Conservation (phyloP, 30 jellyfish, hydroid and myxozoan species). For the Chrysaora quinquecirrha region DNA sequence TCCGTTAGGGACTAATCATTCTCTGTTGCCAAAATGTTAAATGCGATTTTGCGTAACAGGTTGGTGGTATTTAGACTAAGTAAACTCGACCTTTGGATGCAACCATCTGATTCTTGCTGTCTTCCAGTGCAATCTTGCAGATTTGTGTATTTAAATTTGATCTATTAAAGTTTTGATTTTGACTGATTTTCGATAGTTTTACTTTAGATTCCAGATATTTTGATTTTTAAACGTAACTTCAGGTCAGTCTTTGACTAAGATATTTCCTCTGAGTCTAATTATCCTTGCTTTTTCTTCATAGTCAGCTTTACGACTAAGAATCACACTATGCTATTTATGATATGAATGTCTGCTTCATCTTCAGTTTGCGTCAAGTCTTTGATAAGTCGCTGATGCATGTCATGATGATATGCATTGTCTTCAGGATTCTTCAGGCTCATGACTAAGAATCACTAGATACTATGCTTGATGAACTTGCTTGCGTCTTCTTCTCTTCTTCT, state of each 20-base stretch:
- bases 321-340: neutral
- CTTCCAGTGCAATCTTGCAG: neutral
- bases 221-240: neutral
- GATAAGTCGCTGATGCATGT: neutral
- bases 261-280: neutral
- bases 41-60: neutral
- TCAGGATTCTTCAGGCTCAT: neutral
- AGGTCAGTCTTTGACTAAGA: neutral
- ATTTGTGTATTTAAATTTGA: neutral
- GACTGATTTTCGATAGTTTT: neutral
- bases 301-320: neutral
- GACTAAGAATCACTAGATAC: neutral
- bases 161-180: neutral
- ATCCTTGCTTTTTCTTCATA: neutral
- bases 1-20: neutral
- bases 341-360: neutral
- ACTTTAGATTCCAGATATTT: neutral
- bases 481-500: neutral
- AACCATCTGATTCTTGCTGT: neutral
- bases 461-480: neutral
- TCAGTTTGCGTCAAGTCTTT: neutral
- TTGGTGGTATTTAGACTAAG: neutral
- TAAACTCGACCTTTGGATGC: neutral
- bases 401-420: neutral
- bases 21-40: neutral